Conservation (phyloP, 1,140 invertebrate genomes). For the Lordiphosa clarofinis region DNA sequence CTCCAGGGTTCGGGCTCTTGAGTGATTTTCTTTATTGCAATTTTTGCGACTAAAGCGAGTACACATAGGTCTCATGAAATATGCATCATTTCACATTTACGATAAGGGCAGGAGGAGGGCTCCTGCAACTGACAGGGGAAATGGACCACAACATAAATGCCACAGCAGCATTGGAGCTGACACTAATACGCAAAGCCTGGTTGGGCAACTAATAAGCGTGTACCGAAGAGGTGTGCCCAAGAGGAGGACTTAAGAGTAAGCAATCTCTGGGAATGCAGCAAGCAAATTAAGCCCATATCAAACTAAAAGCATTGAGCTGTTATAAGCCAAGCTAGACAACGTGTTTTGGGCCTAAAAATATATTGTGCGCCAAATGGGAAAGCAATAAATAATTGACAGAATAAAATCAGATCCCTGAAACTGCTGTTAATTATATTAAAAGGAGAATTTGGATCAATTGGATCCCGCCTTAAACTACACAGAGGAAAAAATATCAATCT, state of each 20-base stretch:
- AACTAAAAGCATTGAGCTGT: slow-evolving; percentile 63
- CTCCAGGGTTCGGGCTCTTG: slow-evolving; percentile 9
- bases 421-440: no score
- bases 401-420: no score
- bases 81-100: slow-evolving; percentile 64
- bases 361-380: no score
- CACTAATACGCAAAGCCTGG: slow-evolving; percentile 69
- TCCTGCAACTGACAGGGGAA: slow-evolving; percentile 45
- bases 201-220: slow-evolving; percentile 67
- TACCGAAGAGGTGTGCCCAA: slow-evolving; percentile 4
- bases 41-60: slow-evolving; percentile 29
- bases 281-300: slow-evolving; percentile 66
- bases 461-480: no score
- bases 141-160: slow-evolving; percentile 55
- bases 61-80: slow-evolving; percentile 51
- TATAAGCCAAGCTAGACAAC: slow-evolving; percentile 48
- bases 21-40: slow-evolving; percentile 41
- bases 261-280: slow-evolving; percentile 24
- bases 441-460: no score
- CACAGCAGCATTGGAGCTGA: slow-evolving; percentile 59
- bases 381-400: no score
- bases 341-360: slow-evolving; percentile 5
- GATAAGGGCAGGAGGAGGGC: slow-evolving; percentile 1
- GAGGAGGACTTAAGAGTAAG: slow-evolving; percentile 18
- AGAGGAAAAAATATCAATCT: no score